phyloP scores from a whole-genome alignment of 2,113 vertebrate species.

The Pachypanchax playfairii region DNA sequence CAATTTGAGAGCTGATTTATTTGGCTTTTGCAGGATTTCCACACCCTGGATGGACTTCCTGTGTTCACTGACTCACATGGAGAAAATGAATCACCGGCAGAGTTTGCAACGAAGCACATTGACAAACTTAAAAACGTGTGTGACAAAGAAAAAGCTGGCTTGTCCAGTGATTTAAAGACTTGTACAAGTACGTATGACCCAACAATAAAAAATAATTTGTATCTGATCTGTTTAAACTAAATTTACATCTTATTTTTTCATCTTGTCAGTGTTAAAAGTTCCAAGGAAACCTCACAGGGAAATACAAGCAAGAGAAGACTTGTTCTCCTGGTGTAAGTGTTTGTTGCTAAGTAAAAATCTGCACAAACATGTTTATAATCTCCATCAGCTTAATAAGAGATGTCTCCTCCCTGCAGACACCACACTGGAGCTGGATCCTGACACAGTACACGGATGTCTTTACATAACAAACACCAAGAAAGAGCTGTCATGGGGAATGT shows the following conservation, averaged over 20 bases:
- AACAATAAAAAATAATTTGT: rapidly evolving
- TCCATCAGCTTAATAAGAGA: not conserved
- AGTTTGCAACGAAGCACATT: slow-evolving; percentile 25
- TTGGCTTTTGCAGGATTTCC: slow-evolving; percentile 19
- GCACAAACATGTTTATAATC: not conserved
- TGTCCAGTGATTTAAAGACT: not conserved
- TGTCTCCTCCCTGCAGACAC: slow-evolving; percentile 22
- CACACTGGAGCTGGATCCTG: slow-evolving; percentile 44
- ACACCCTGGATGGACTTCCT: slow-evolving; percentile 16
- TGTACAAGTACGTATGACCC: slow-evolving; percentile 13
- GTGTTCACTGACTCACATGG: slow-evolving; percentile 1
- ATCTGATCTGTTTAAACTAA: not conserved
- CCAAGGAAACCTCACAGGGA: too few relatives aligned
- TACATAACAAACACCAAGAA: slow-evolving; percentile 48
- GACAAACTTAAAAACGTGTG: slow-evolving; percentile 29
- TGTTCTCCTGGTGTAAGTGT: not conserved
- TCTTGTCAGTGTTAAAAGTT: not conserved
- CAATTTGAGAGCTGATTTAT: not conserved
- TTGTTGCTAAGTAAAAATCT: not conserved
- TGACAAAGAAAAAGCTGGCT: slow-evolving; percentile 1
- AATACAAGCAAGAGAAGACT: not conserved
- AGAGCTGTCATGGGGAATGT: slow-evolving; percentile 29
- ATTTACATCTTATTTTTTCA: not conserved
- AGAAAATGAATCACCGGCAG: not conserved
- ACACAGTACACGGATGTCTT: slow-evolving; percentile 55